Evolutionary conservation across 2,888 invertebrate genomes (phyloP).

Genomic region (Omphaloscelis lunosa): DNA sequence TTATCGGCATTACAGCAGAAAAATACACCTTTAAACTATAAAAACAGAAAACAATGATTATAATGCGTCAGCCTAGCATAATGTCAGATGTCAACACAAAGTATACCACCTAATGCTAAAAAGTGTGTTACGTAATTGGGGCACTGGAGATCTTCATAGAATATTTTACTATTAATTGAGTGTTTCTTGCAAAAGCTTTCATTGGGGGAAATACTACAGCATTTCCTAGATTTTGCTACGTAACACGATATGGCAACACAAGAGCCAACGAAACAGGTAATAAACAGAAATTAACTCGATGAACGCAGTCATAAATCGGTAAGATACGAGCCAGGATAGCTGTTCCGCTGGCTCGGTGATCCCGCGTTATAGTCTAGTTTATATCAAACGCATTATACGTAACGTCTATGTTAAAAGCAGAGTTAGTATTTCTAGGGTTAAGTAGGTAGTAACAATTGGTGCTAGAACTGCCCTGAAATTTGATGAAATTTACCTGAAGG

Average conservation of each 20-base stretch:
- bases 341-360: slow-evolving; percentile 25
- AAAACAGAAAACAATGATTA: no score
- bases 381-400: slow-evolving; percentile 20
- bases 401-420: not conserved
- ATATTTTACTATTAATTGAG: not conserved
- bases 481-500: not conserved
- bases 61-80: no score
- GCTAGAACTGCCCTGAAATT: not conserved
- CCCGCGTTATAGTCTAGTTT: slow-evolving; percentile 30
- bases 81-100: no score
- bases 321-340: slow-evolving; percentile 43
- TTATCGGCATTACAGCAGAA: no score
- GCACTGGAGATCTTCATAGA: not conserved
- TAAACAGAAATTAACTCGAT: slow-evolving; percentile 67
- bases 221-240: not conserved
- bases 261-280: slow-evolving; percentile 43
- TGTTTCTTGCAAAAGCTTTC: not conserved
- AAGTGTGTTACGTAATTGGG: no score
- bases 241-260: slow-evolving; percentile 36
- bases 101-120: no score
- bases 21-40: no score
- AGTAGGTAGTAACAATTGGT: no score
- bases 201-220: not conserved
- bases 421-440: not conserved
- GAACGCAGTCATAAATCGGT: slow-evolving; percentile 69